These are phyloP conservation scores for Tachyglossus aculeatus DNA, from an alignment of 2,797 vertebrate species.

Conservation along the genomic window DNA sequence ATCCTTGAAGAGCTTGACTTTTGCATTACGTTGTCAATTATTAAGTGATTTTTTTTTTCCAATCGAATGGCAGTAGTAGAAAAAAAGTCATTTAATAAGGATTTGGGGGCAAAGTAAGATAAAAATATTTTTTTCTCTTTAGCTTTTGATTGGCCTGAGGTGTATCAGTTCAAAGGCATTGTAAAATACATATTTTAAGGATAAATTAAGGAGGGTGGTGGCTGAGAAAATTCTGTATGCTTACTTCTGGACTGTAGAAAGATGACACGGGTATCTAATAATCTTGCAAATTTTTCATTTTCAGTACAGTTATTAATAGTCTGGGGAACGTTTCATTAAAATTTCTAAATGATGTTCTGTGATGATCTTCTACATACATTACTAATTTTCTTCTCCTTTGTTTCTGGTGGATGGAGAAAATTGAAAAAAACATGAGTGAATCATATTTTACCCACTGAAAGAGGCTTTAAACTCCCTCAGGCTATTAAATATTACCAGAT, in stretches of 20 bases:
- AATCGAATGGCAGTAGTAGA: neutral
- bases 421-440: neutral
- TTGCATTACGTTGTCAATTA: neutral
- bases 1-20: neutral
- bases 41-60: neutral
- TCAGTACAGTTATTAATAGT: constrained; percentile 1
- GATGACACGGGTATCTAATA: neutral
- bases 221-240: neutral
- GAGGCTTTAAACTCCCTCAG: constrained; percentile 8
- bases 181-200: neutral
- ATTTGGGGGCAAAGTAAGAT: neutral
- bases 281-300: constrained; percentile 5
- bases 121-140: too few species aligned
- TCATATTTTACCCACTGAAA: neutral
- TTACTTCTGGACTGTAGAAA: neutral
- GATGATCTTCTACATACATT: constrained; percentile 1
- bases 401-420: neutral
- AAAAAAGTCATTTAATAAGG: neutral
- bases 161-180: neutral
- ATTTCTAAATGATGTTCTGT: neutral
- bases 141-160: neutral
- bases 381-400: constrained; percentile 4
- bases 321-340: constrained; percentile 15
- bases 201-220: neutral
- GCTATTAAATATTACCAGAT: constrained; percentile 25